Conservation (phyloP, 2,113 vertebrate species). For the Burhinus oedicnemus region DNA sequence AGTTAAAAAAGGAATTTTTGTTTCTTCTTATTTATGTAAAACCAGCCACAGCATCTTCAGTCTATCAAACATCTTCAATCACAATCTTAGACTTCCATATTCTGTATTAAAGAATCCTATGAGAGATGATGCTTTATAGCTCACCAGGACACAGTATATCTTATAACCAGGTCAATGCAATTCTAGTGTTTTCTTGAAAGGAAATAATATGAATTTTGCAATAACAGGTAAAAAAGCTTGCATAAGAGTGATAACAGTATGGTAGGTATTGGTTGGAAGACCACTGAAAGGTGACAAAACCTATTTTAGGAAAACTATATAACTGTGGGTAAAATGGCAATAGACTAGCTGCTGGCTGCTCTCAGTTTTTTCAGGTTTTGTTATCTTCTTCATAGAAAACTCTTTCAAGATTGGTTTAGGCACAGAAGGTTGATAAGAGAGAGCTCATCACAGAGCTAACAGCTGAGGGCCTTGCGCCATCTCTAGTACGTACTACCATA, state of each 20-base stretch:
- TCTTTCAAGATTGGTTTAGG: background rate
- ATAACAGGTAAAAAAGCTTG: background rate
- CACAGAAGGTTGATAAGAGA: background rate
- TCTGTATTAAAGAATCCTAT: background rate
- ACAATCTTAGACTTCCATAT: background rate
- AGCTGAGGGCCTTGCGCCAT: background rate
- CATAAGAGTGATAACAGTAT: background rate
- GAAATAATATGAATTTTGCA: background rate
- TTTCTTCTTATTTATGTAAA: background rate
- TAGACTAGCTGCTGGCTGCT: background rate
- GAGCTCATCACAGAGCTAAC: background rate
- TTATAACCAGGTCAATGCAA: background rate
- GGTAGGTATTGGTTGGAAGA: background rate
- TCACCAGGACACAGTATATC: background rate
- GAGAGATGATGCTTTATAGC: background rate
- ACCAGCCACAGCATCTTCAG: background rate
- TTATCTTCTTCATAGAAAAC: background rate
- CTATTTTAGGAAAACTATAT: background rate
- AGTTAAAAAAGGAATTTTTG: background rate
- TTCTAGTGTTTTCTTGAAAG: background rate
- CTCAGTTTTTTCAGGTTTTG: background rate
- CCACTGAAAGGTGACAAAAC: background rate
- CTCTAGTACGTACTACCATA: background rate
- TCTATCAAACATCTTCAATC: background rate
- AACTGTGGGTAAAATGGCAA: background rate